Percentiles rank a stretch among this genome's conserved stretches.
Conservation (phyloP, 2,113 vertebrate species). For the Indicator maculatus region DNA sequence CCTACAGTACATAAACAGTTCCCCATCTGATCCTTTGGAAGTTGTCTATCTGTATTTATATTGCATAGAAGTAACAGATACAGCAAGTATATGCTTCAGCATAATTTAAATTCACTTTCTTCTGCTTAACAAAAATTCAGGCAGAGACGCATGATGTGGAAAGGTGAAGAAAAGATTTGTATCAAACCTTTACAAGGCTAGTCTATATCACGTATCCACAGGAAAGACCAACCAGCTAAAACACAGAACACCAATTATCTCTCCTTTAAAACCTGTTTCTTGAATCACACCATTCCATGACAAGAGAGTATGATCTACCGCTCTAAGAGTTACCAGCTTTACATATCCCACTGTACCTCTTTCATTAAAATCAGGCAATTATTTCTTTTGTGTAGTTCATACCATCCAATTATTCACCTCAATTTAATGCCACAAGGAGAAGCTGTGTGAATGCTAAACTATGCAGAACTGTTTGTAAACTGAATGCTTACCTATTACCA, state of each 20-base stretch:
- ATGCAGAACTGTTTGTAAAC: not conserved
- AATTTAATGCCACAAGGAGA: not conserved
- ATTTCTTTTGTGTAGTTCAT: not conserved
- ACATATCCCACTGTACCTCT: not conserved
- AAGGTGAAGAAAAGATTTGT: not conserved
- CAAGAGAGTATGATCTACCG: not conserved
- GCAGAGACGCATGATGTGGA: not conserved
- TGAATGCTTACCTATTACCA: not conserved
- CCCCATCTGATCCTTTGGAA: not conserved
- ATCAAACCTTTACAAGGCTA: not conserved
- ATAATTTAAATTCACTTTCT: not conserved
- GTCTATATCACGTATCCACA: not conserved
- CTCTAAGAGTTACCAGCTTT: not conserved
- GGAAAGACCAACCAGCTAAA: not conserved
- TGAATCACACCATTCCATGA: not conserved
- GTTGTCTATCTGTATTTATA: not conserved
- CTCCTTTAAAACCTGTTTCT: not conserved
- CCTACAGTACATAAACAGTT: not conserved
- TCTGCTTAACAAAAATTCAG: not conserved
- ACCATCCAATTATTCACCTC: not conserved
- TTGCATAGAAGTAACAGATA: not conserved
- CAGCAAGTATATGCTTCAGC: not conserved
- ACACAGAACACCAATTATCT: not conserved
- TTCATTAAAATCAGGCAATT: not conserved
- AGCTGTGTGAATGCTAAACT: not conserved